Percentiles rank a stretch among this genome's conserved stretches.
phyloP scores from a whole-genome alignment of 1,140 invertebrate species.

The Stenopsyche tienmushanensis region DNA sequence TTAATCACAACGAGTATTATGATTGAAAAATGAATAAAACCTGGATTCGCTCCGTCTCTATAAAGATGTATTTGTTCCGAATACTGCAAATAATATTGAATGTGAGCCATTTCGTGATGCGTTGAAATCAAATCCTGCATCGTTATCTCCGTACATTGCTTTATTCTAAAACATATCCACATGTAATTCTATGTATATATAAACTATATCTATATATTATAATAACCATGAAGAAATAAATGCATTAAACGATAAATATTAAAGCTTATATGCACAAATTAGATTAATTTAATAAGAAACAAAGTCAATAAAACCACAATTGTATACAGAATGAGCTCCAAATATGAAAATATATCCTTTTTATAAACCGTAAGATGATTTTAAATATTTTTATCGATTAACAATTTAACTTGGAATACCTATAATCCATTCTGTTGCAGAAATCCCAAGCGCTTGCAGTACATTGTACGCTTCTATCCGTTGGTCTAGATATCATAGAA shows the following conservation, averaged over 20 bases:
- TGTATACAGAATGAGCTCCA: background rate
- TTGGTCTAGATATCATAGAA: conserved; percentile 72
- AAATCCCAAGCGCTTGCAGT: conserved; percentile 89
- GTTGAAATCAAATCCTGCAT: conserved; percentile 77
- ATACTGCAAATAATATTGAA: conserved; percentile 83
- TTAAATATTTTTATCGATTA: background rate
- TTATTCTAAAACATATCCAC: conserved; percentile 82
- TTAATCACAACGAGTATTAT: background rate
- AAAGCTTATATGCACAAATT: too few species aligned
- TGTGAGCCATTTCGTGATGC: conserved; percentile 85
- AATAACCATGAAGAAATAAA: background rate
- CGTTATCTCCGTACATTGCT: conserved; percentile 83
- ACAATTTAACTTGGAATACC: conserved; percentile 54
- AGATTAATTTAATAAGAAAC: too few species aligned
- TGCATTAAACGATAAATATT: background rate
- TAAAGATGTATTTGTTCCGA: conserved; percentile 72
- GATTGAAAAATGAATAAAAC: conserved; percentile 46
- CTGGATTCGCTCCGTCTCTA: conserved; percentile 77
- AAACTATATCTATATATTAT: too few species aligned
- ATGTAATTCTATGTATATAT: background rate
- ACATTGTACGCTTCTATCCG: conserved; percentile 74
- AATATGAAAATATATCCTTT: background rate
- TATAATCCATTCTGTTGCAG: conserved; percentile 78
- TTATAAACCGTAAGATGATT: too few species aligned
- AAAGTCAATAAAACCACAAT: too few species aligned